phyloP scores from a whole-genome alignment of 2,113 vertebrate genomes.

The Acrocephalus kingi region DNA sequence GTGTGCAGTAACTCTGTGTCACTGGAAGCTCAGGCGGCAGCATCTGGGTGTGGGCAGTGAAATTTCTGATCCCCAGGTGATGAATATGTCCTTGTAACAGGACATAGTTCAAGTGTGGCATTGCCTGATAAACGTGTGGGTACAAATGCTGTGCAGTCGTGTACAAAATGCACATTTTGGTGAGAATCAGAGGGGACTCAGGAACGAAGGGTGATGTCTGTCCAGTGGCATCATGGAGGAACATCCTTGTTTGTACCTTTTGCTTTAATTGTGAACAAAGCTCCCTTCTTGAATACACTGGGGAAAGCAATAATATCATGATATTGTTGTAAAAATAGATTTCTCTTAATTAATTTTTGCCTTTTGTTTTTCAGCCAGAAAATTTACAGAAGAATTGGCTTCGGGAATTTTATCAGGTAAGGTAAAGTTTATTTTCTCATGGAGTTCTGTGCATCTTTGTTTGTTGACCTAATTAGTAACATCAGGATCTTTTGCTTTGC shows the following conservation, averaged over 20 bases:
- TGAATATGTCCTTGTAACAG: background rate
- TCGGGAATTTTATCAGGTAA: constrained; percentile 68
- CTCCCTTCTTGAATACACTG: background rate
- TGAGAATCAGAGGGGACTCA: accelerated
- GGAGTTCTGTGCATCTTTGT: background rate
- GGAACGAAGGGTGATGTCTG: background rate
- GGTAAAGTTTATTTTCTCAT: background rate
- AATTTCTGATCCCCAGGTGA: background rate
- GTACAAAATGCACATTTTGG: background rate
- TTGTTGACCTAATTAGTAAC: background rate
- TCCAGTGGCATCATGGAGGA: accelerated
- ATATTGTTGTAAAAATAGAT: background rate
- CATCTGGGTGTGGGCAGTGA: background rate
- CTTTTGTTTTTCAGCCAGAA: constrained; percentile 60
- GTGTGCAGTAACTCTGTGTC: no score
- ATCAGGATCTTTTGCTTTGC: background rate
- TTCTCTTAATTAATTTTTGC: background rate
- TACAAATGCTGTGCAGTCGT: accelerated
- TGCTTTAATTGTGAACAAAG: background rate
- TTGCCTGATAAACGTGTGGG: background rate
- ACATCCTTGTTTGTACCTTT: background rate
- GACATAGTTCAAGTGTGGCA: accelerated
- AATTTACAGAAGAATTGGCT: constrained; percentile 69
- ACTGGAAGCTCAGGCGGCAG: accelerated
- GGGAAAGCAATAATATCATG: accelerated